phyloP scores from a whole-genome alignment of 2,113 vertebrate species.

The Catharus fuscescens region DNA sequence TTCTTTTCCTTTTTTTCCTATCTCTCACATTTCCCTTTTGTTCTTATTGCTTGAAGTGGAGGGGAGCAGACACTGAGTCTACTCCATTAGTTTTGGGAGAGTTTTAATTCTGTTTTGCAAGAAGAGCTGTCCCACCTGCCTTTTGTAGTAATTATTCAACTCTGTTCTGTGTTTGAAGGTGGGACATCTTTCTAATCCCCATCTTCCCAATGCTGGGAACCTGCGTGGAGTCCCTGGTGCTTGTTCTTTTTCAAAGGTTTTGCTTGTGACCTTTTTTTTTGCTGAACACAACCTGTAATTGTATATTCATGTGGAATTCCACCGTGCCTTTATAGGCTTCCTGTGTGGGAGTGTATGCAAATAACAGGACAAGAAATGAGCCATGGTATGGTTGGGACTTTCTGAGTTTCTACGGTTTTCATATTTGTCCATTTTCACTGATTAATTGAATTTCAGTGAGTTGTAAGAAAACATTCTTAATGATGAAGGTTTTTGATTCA shows the following conservation, averaged over 20 bases:
- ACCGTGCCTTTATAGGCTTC: background rate
- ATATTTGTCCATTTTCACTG: background rate
- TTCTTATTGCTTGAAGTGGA: background rate
- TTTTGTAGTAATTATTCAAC: background rate
- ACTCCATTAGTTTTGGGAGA: background rate
- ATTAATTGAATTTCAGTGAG: background rate
- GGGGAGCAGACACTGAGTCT: background rate
- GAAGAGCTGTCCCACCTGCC: background rate
- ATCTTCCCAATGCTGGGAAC: background rate
- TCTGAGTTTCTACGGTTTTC: background rate
- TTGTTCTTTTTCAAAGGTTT: background rate
- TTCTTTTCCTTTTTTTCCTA: background rate
- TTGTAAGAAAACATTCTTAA: background rate
- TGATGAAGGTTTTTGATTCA: background rate
- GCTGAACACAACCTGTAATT: slow-evolving; percentile 16
- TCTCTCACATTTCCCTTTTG: background rate
- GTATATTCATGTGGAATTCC: slow-evolving; percentile 32
- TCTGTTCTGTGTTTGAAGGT: background rate
- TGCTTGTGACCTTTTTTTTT: background rate
- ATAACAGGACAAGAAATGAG: background rate
- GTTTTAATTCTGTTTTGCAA: background rate
- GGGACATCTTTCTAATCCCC: background rate
- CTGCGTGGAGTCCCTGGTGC: background rate
- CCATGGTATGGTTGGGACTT: background rate
- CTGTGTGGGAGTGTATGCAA: background rate